A percentile compares a stretch with the other conserved stretches of the same genome.
phyloP scores from a whole-genome alignment of 2,888 invertebrate genomes.

The Boloria euphrosyne region DNA sequence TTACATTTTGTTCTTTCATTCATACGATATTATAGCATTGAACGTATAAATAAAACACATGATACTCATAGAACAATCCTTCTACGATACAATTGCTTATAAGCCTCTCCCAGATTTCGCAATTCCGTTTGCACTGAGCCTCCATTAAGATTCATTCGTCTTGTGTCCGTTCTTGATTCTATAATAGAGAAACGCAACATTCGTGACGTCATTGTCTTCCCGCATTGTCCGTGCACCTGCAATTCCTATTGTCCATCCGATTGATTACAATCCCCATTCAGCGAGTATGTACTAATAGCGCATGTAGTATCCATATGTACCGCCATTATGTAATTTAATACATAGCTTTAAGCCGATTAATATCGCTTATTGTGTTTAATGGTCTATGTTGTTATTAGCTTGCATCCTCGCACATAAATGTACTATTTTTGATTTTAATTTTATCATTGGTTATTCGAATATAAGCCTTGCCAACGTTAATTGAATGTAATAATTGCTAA shows the following conservation, averaged over 20 bases:
- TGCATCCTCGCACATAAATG: slow-evolving; percentile 23
- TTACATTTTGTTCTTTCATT: no score
- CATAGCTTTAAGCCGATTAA: slow-evolving; percentile 61
- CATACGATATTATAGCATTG: no score
- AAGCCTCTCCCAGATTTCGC: not conserved
- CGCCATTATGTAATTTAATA: slow-evolving; percentile 51
- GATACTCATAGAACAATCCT: no score
- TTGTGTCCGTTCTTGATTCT: slow-evolving; percentile 45
- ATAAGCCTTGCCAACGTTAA: slow-evolving; percentile 29
- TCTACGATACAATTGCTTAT: not conserved
- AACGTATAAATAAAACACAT: no score
- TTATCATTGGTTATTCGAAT: slow-evolving; percentile 25
- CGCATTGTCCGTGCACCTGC: slow-evolving; percentile 47
- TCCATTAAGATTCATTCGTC: slow-evolving; percentile 41
- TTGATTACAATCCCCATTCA: slow-evolving; percentile 67
- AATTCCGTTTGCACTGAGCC: slow-evolving; percentile 7
- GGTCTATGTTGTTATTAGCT: slow-evolving; percentile 40
- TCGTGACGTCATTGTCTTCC: slow-evolving; percentile 47
- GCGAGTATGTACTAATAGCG: slow-evolving; percentile 45
- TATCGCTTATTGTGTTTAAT: slow-evolving; percentile 50
- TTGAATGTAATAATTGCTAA: slow-evolving; percentile 36
- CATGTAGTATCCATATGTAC: slow-evolving; percentile 30
- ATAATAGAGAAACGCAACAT: slow-evolving; percentile 48
- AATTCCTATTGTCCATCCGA: slow-evolving; percentile 61
- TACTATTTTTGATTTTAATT: slow-evolving; percentile 36